Evolutionary conservation across 1,140 invertebrate species (phyloP), one percentile per base, ranked within the genome.

Genomic region (Platyscapa corneri): DNA sequence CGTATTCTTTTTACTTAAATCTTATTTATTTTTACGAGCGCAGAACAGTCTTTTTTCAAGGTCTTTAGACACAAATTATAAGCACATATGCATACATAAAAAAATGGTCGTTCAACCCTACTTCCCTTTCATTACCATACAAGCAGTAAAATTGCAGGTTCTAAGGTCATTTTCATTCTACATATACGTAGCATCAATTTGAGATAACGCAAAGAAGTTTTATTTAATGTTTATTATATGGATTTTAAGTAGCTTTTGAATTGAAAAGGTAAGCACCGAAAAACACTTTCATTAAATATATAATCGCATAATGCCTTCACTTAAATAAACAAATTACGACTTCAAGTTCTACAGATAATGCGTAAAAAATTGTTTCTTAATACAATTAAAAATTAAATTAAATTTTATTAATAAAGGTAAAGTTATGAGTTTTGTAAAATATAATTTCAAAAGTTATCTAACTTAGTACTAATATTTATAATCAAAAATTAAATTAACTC

Each of bases 161-260:
- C 67, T 72, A 72, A 72, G 67, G 67, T 72, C 67, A 72, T 72
- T 72, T 72, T 72, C 32, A 72, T 39, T 72, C 18, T 34, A 72
- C 18, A 23, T 1, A 23, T 39, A 12, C 37, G 34, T 72, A 39
- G 67, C 34, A 39, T 39, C n/a, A 23, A 39, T 72, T 72, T 34
- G 18, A 39, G 32, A 72, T 72, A 72, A 39, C 37, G 67, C 32
- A 39, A 39, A 39, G 34, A 39, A 39, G 16, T 72, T n/a, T 39
- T 34, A 3, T 39, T 72, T 72, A 72, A 39, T 72, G 34, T 72
- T 72, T 72, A 72, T 72, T 72, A 72, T 10, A 34, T 39, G 32
- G 67, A 23, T 23, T 72, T 72, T 39, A 20, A 72, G 32, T 5
- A 34, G 3, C 10, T 34, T 39, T 14, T 7, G 8, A 0, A 72